A percentile compares a stretch with the other conserved stretches of the same genome.
phyloP scores from a whole-genome alignment of 2,888 invertebrate species.

The Leptinotarsa haldemani region DNA sequence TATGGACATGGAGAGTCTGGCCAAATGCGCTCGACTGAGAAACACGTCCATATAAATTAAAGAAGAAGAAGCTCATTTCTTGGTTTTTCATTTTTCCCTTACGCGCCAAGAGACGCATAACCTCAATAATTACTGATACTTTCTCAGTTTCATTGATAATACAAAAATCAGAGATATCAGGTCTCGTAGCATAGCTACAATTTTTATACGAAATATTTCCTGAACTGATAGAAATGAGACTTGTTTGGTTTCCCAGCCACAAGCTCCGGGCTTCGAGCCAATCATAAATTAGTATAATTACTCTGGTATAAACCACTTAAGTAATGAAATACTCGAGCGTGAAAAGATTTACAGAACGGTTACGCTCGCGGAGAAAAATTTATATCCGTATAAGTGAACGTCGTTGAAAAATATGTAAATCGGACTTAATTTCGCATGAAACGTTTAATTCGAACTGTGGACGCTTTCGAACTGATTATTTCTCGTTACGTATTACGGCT shows the following conservation, averaged over 20 bases:
- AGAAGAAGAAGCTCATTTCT: too few species aligned
- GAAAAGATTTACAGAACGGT: constrained; percentile 51
- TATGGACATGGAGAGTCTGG: too few species aligned
- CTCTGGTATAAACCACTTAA: constrained; percentile 51
- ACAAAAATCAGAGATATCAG: background rate
- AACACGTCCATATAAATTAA: too few species aligned
- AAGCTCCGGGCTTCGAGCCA: constrained; percentile 52
- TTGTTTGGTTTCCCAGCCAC: constrained; percentile 44
- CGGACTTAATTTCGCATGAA: constrained; percentile 43
- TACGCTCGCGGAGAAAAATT: constrained; percentile 39
- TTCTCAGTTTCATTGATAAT: too few species aligned
- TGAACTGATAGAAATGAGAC: constrained; percentile 33
- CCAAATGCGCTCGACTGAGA: too few species aligned
- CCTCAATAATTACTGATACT: too few species aligned
- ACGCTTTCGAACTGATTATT: constrained; percentile 35
- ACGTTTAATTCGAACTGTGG: constrained; percentile 42
- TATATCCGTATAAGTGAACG: constrained; percentile 41
- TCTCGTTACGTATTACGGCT: constrained; percentile 3
- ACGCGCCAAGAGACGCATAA: too few species aligned
- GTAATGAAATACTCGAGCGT: constrained; percentile 50
- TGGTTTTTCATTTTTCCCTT: too few species aligned
- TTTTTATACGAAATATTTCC: constrained; percentile 30
- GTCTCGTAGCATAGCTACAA: background rate
- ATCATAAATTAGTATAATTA: constrained; percentile 55
- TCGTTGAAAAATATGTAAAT: constrained; percentile 43